A percentile compares a stretch with the other conserved stretches of the same genome.
Evolutionary conservation across 2,888 invertebrate species (phyloP).

Genomic region (Oligia strigilis): DNA sequence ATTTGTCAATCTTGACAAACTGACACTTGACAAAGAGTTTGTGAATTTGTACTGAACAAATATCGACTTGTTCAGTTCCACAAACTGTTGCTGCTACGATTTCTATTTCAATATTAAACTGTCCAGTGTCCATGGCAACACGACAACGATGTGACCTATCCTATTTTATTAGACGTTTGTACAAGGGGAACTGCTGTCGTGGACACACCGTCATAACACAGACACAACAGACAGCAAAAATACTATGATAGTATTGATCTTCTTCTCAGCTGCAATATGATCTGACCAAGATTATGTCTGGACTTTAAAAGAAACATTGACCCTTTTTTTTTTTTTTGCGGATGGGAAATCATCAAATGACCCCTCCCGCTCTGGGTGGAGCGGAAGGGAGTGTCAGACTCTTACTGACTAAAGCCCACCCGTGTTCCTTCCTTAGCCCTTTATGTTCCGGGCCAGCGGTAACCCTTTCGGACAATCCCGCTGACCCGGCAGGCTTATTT

Average conservation of each 20-base stretch:
- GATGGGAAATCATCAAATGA: no score
- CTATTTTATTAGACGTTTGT: constrained; percentile 1
- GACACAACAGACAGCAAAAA: not conserved
- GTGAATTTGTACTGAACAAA: not conserved
- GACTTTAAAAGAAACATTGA: no score
- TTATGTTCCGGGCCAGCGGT: no score
- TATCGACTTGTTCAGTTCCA: not conserved
- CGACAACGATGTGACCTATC: not conserved
- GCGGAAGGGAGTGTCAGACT: no score
- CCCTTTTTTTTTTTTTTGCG: no score
- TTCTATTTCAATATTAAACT: not conserved
- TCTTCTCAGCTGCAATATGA: not conserved
- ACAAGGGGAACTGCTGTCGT: not conserved
- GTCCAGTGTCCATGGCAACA: not conserved
- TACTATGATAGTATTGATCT: not conserved
- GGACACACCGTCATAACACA: not conserved
- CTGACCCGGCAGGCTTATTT: no score
- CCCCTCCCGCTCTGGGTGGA: no score
- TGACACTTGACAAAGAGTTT: not conserved
- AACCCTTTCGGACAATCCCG: no score
- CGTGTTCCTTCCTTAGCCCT: no score
- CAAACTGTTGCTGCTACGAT: not conserved
- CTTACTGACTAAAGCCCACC: no score
- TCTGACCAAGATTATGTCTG: no score
- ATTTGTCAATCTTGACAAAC: not conserved